phyloP scores from a whole-genome alignment of 1,140 invertebrate genomes.

The Myzus persicae region DNA sequence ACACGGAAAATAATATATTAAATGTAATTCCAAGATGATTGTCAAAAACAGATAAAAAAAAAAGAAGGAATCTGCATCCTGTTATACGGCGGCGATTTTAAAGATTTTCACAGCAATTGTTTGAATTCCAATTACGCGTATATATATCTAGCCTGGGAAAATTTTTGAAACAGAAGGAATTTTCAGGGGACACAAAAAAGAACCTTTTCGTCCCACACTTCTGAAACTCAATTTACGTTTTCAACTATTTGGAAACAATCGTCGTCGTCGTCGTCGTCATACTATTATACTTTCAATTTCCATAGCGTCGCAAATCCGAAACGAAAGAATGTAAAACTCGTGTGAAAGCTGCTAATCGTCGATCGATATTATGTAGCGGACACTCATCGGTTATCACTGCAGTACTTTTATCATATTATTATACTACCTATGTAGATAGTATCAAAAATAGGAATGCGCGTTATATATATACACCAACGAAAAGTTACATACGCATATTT shows the following conservation, averaged over 20 bases:
- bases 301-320: neutral
- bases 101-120: slow-evolving; percentile 1
- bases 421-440: neutral
- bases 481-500: neutral
- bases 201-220: slow-evolving; percentile 22
- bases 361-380: neutral
- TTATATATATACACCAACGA: too few species aligned
- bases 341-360: neutral
- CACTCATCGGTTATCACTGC: neutral
- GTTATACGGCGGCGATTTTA: too few species aligned
- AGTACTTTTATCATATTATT: neutral
- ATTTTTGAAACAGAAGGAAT: slow-evolving; percentile 27
- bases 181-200: neutral
- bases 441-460: neutral
- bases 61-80: neutral
- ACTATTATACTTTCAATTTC: neutral
- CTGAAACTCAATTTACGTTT: slow-evolving; percentile 25
- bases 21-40: neutral
- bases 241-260: slow-evolving; percentile 22
- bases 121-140: slow-evolving; percentile 10
- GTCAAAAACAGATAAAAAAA: slow-evolving; percentile 9
- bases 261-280: neutral
- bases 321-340: neutral
- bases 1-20: neutral
- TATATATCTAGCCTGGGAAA: slow-evolving; percentile 30